Conservation (phyloP, 2,797 vertebrate species). For the Pachyuromys duprasi region DNA sequence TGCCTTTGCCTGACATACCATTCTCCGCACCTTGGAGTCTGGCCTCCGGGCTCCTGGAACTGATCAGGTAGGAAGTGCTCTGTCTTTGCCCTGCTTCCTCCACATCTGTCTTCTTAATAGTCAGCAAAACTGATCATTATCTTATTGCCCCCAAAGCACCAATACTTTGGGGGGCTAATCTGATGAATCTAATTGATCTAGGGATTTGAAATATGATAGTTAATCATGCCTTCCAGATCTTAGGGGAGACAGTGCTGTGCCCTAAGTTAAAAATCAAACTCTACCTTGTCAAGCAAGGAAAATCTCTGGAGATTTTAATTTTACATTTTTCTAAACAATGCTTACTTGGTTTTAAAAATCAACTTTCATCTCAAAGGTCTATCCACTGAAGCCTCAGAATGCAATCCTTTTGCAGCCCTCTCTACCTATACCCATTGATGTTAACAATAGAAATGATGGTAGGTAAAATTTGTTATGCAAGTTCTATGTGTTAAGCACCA, state of each 20-base stretch:
- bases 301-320: constrained; percentile 8
- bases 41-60: constrained; percentile 14
- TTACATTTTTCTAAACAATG: constrained; percentile 23
- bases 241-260: neutral
- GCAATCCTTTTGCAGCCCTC: neutral
- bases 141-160: constrained; percentile 2
- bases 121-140: neutral
- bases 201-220: neutral
- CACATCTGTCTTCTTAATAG: constrained; percentile 23
- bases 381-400: neutral
- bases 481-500: neutral
- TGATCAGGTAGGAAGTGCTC: constrained; percentile 45
- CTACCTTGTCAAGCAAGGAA: constrained; percentile 6
- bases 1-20: neutral
- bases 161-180: constrained; percentile 15
- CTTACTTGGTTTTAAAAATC: constrained; percentile 24
- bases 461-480: constrained; percentile 10
- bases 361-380: constrained; percentile 18
- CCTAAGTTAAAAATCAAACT: constrained; percentile 29
- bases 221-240: constrained; percentile 12
- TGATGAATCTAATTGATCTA: constrained; percentile 13
- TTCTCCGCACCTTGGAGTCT: neutral
- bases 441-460: neutral
- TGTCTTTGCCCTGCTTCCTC: constrained; percentile 26
- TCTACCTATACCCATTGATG: neutral